Base-by-base conservation (phyloP, 2,113 vertebrate species). In the Nipponia nippon region DNA sequence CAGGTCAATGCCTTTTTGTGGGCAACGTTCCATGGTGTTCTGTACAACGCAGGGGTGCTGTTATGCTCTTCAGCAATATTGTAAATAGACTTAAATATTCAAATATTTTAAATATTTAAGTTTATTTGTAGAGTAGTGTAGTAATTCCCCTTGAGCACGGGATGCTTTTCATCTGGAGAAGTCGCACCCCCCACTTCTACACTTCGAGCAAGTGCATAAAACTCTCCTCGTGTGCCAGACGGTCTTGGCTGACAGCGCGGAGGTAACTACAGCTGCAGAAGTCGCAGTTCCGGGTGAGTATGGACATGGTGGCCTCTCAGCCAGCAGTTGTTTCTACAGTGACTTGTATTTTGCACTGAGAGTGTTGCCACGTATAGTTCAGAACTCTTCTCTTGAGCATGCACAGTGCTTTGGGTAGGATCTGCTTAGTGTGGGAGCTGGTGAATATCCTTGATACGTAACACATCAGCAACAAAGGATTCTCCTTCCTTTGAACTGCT, bases 271-370 rank as follows among this genome's bases (percentile, higher is more conserved):
- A 67, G 30, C 27, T 66, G 13, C 47, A 40, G 62, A 8, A 52
- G 16, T 0, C 38, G 16, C 27, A 36, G 10, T 40, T 75, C 32
- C 3, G 5, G 29, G 11, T 38, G 30, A 75, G 72, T 4, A 9
- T 59, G 67, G 66, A n/a, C 1, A 0, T 34, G 16, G 10, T 30
- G 34, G 19, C 49, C 17, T 61, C 42, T 70, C 0, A 0, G 49
- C 25, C n/a, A 78, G 44, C 22, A 3, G 9, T 29, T n/a, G 21
- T 34, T 90, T 36, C 78, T 40, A 4, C n/a, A 55, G 34, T 9
- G 17, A 46, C 34, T 22, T 92, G 49, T 69, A 7, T 20, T 56
- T 47, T 29, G 18, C 32, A 10, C 11, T 3, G 27, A 47, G n/a
- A n/a, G 27, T 61, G 65, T 42, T 55, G 25, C 49, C 8, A 16